These are phyloP conservation scores for Cyrtonyx montezumae DNA, from an alignment of 2,113 vertebrate genomes.

Conservation along the genomic window DNA sequence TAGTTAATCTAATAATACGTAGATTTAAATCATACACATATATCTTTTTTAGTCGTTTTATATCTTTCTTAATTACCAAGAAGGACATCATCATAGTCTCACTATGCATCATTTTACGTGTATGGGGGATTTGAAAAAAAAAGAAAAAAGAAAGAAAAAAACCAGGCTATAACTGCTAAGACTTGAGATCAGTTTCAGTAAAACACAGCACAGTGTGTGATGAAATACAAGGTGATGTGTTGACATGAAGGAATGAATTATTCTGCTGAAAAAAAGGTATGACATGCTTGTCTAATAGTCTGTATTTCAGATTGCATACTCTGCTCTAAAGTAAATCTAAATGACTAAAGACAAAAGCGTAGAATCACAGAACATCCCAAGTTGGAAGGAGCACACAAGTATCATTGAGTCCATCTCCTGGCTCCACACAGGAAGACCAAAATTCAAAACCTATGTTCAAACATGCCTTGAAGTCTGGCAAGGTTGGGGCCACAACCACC, in stretches of 20 bases:
- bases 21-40: background rate
- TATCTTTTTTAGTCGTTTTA: background rate
- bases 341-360: background rate
- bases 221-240: background rate
- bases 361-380: too few relatives aligned
- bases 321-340: background rate
- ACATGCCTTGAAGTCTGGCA: too few relatives aligned
- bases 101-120: background rate
- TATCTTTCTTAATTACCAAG: background rate
- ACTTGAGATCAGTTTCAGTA: background rate
- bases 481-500: too few relatives aligned
- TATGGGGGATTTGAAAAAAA: background rate
- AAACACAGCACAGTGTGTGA: background rate
- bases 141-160: background rate
- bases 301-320: background rate
- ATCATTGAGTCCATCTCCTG: too few relatives aligned
- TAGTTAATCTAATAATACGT: background rate
- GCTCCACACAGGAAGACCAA: too few relatives aligned
- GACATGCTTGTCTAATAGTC: background rate
- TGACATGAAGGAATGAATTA: background rate
- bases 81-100: background rate
- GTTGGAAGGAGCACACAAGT: too few relatives aligned
- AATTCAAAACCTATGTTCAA: too few relatives aligned
- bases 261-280: background rate
- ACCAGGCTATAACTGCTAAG: background rate